A percentile compares a stretch with the other conserved stretches of the same genome.
Evolutionary conservation across 2,888 invertebrate genomes (phyloP).

Genomic region (Tenodera sinensis): DNA sequence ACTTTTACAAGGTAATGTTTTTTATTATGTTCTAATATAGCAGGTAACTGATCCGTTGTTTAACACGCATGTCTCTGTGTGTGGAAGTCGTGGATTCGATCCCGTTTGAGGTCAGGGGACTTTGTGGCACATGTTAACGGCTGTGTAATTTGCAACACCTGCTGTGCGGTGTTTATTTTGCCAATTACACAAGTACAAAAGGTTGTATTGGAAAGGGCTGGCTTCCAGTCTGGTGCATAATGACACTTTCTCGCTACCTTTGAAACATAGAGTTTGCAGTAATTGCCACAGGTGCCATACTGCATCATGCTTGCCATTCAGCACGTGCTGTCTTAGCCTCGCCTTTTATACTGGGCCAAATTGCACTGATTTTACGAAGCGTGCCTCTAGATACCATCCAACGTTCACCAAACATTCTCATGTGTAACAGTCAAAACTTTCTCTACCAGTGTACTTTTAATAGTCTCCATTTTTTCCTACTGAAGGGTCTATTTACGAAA

Average conservation of each 20-base stretch:
- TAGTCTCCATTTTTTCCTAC: no score
- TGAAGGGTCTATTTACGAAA: no score
- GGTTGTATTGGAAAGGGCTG: neutral
- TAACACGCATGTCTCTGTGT: neutral
- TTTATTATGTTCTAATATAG: neutral
- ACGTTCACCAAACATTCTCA: no score
- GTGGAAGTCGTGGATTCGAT: neutral
- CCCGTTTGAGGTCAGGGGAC: neutral
- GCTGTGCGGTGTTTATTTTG: neutral
- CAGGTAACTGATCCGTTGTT: neutral
- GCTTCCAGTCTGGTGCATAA: neutral
- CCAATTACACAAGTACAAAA: neutral
- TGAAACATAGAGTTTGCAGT: neutral
- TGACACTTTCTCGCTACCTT: neutral
- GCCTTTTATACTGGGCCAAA: no score
- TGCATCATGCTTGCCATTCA: neutral
- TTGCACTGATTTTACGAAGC: no score
- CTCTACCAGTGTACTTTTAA: no score
- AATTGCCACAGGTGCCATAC: neutral
- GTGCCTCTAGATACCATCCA: no score
- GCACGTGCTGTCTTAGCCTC: no score
- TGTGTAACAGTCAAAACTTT: no score
- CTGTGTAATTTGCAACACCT: neutral
- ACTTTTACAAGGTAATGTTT: no score
- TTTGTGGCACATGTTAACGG: neutral